Percentiles rank a stretch among this genome's conserved stretches.
phyloP scores from a whole-genome alignment of 2,113 vertebrate species.

The Chitala chitala region DNA sequence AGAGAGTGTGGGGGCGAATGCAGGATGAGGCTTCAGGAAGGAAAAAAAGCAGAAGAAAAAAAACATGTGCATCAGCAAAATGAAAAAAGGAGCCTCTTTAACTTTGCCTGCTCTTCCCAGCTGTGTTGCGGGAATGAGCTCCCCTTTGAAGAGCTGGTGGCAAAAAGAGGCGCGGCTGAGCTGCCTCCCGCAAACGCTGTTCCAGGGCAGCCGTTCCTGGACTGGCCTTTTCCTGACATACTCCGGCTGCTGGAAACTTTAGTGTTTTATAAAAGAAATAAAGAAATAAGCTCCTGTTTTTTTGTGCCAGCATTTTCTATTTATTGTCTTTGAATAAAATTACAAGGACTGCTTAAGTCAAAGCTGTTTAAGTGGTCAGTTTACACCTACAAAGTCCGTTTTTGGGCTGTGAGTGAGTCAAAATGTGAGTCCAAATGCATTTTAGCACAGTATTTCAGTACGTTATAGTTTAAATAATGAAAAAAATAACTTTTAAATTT shows the following conservation, averaged over 20 bases:
- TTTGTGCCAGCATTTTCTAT: constrained; percentile 33
- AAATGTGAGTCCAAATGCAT: constrained; percentile 30
- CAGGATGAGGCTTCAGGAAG: constrained; percentile 32
- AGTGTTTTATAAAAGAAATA: constrained; percentile 40
- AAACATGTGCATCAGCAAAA: constrained; percentile 55
- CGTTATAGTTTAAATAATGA: too few relatives aligned
- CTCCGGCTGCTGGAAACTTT: constrained; percentile 32
- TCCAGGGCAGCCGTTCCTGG: constrained; percentile 40
- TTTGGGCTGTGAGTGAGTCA: constrained; percentile 42
- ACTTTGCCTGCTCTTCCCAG: constrained; percentile 61
- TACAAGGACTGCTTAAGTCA: constrained; percentile 23
- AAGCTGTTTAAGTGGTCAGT: constrained; percentile 30
- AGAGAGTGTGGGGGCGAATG: constrained; percentile 54
- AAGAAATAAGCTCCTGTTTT: constrained; percentile 24
- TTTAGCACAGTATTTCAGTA: too few relatives aligned
- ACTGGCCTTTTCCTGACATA: constrained; percentile 37
- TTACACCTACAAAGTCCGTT: constrained; percentile 36
- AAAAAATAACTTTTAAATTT: too few relatives aligned
- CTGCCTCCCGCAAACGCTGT: constrained; percentile 37
- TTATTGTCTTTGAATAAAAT: constrained; percentile 30
- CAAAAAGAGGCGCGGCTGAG: constrained; percentile 45
- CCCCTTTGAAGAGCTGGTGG: constrained; percentile 66
- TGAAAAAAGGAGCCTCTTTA: constrained; percentile 48
- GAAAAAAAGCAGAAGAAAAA: constrained; percentile 21
- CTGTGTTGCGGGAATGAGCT: constrained; percentile 59